These are phyloP conservation scores for Mus spicilegus DNA, from an alignment of 2,113 vertebrate genomes.

Conservation along the genomic window DNA sequence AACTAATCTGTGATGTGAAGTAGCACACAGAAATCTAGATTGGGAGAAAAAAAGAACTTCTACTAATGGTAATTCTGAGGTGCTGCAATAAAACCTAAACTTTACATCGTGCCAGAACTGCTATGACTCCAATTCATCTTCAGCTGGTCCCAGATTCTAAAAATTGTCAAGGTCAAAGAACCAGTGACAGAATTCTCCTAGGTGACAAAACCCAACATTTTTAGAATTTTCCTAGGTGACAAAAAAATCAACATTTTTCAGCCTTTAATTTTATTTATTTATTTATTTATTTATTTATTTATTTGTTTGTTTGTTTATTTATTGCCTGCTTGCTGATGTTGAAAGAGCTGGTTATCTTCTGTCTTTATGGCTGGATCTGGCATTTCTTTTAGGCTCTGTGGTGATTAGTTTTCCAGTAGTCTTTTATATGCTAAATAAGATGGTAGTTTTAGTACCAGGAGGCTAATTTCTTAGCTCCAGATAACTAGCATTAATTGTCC, in stretches of 20 bases:
- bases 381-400: conserved; percentile 50
- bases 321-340: conserved; percentile 75
- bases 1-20: conserved; percentile 91
- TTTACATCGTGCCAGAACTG: conserved; percentile 95
- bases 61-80: conserved; percentile 88
- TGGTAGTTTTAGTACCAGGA: conserved; percentile 91
- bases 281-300: background rate
- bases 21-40: conserved; percentile 87
- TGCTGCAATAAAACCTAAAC: conserved; percentile 88
- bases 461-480: conserved; percentile 17
- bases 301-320: conserved; percentile 29
- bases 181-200: conserved; percentile 95
- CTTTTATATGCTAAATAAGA: conserved; percentile 88
- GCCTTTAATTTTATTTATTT: background rate
- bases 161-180: conserved; percentile 94
- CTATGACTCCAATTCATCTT: conserved; percentile 93
- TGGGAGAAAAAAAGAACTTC: conserved; percentile 90
- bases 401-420: conserved; percentile 87
- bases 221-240: conserved; percentile 89
- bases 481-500: too few relatives aligned
- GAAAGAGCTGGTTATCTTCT: background rate
- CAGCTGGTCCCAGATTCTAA: conserved; percentile 90
- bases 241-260: conserved; percentile 79
- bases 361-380: background rate
- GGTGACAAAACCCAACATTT: conserved; percentile 81